phyloP scores from a whole-genome alignment of 2,888 invertebrate species.

The Theristus sp. region DNA sequence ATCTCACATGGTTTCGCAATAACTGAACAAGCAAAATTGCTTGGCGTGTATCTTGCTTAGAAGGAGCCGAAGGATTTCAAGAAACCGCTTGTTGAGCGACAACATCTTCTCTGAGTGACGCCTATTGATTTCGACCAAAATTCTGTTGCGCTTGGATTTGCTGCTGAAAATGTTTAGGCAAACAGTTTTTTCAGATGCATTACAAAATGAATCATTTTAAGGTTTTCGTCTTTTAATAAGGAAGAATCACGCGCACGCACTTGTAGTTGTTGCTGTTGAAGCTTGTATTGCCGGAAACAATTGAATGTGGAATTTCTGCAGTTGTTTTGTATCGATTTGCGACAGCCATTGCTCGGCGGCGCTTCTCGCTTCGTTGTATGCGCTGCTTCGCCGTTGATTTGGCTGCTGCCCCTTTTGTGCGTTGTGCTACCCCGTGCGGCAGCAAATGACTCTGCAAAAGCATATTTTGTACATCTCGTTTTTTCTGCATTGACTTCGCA shows the following conservation, averaged over 20 bases:
- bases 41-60: conserved; percentile 17
- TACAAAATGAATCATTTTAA: no score
- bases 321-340: conserved; percentile 12
- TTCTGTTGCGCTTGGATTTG: conserved; percentile 12
- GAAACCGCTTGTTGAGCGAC: conserved; percentile 21
- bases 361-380: no score
- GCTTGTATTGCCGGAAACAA: conserved; percentile 14
- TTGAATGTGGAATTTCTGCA: conserved; percentile 16
- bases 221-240: no score
- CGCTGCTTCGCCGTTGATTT: no score
- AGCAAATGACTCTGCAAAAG: no score
- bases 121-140: conserved; percentile 14
- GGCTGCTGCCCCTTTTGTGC: no score
- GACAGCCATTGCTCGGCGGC: neutral
- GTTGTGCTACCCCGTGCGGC: no score
- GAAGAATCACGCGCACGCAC: no score
- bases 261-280: conserved; percentile 12
- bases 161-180: neutral
- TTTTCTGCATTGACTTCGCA: neutral
- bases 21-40: conserved; percentile 24
- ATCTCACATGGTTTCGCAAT: conserved; percentile 17
- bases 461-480: no score
- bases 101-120: conserved; percentile 17
- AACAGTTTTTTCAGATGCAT: neutral
- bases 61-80: conserved; percentile 16